A percentile compares a stretch with the other conserved stretches of the same genome.
phyloP scores from a whole-genome alignment of 2,888 invertebrate genomes.

The Timema podura region DNA sequence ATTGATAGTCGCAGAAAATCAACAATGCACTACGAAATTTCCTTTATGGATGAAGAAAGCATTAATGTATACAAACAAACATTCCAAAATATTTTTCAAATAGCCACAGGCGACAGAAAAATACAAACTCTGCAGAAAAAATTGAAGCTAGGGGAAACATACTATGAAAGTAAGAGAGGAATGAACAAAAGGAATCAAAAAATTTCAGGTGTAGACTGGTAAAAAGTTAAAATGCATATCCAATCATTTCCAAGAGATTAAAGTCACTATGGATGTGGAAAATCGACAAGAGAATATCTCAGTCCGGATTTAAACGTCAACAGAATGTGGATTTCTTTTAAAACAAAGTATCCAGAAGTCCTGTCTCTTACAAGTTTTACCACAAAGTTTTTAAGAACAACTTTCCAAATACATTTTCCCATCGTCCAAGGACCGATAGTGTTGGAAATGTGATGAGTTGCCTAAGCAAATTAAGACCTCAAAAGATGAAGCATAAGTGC shows the following conservation, averaged over 20 bases:
- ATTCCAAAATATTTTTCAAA: conserved; percentile 15
- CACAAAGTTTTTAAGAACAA: neutral
- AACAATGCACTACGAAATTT: neutral
- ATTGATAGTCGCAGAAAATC: neutral
- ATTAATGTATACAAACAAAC: conserved; percentile 2
- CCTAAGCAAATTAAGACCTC: neutral
- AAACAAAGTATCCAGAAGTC: conserved; percentile 1
- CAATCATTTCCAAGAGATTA: neutral
- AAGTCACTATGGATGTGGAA: neutral
- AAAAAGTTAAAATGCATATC: conserved; percentile 5
- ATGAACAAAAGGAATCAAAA: neutral
- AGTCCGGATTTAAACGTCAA: conserved; percentile 9
- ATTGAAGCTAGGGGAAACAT: neutral
- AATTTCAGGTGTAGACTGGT: neutral
- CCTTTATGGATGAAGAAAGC: neutral
- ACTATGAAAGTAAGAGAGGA: neutral
- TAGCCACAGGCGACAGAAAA: conserved; percentile 11
- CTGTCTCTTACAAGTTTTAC: neutral
- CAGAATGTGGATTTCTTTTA: neutral
- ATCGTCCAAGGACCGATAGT: neutral
- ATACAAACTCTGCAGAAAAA: conserved; percentile 15
- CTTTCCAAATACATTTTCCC: neutral
- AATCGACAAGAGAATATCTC: conserved; percentile 6
- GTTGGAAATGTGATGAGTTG: conserved; percentile 3
- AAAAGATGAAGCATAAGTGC: neutral